These are phyloP conservation scores for Lordiphosa mommai DNA, from an alignment of 1,140 invertebrate species.

Conservation along the genomic window DNA sequence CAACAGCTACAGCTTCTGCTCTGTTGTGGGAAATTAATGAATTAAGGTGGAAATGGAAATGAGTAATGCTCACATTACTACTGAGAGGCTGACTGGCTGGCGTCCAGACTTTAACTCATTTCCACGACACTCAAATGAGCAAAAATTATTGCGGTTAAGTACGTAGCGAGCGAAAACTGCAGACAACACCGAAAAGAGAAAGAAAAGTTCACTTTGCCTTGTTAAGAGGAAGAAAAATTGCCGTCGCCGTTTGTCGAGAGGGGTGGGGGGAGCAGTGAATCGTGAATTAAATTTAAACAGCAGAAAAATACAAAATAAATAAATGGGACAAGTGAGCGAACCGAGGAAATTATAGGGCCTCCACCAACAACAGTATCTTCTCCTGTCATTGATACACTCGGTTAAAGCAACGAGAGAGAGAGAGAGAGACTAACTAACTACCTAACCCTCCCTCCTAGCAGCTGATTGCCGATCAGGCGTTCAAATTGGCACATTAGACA, in stretches of 20 bases:
- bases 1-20: slow-evolving; percentile 2
- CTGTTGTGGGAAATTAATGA: slow-evolving; percentile 74
- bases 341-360: slow-evolving; percentile 66
- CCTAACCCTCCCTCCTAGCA: slow-evolving; percentile 1
- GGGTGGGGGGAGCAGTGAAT: slow-evolving; percentile 9
- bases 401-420: background rate
- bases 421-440: background rate
- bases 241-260: slow-evolving; percentile 33
- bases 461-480: slow-evolving; percentile 21
- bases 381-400: slow-evolving; percentile 40
- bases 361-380: slow-evolving; percentile 16
- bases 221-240: slow-evolving; percentile 43
- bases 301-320: slow-evolving; percentile 73
- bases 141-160: slow-evolving; percentile 78
- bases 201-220: slow-evolving; percentile 43
- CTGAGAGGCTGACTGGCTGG: slow-evolving; percentile 53
- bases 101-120: slow-evolving; percentile 66
- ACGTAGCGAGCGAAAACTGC: slow-evolving; percentile 51
- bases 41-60: slow-evolving; percentile 63
- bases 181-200: slow-evolving; percentile 50
- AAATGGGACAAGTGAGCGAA: slow-evolving; percentile 71
- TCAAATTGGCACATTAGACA: slow-evolving; percentile 75
- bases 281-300: slow-evolving; percentile 76
- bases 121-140: slow-evolving; percentile 77
- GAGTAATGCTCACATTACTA: slow-evolving; percentile 76